Evolutionary conservation across 2,797 vertebrate species (phyloP).

Genomic region (Pogonophryne albipinna): DNA sequence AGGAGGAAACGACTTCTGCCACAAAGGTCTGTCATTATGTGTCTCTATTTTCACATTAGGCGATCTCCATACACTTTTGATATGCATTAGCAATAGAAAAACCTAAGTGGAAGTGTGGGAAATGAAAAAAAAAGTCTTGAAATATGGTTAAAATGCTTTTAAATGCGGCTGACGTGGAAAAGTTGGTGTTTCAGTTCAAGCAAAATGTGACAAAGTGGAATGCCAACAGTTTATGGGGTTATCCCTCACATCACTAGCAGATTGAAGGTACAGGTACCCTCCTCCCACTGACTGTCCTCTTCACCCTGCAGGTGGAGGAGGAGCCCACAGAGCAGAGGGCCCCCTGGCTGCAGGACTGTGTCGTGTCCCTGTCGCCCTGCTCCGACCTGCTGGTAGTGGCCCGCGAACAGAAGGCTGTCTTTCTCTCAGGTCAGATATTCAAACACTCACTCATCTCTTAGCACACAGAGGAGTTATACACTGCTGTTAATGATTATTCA

Average conservation of each 20-base stretch:
- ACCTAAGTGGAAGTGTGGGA: no score
- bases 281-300: background rate
- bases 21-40: constrained; percentile 55
- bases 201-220: no score
- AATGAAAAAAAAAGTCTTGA: no score
- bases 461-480: background rate
- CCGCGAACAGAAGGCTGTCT: constrained; percentile 92
- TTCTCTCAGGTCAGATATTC: constrained; percentile 90
- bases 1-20: constrained; percentile 56
- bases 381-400: constrained; percentile 96
- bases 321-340: constrained; percentile 79
- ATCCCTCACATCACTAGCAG: background rate
- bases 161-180: no score
- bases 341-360: constrained; percentile 95
- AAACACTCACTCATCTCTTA: background rate
- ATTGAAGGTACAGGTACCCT: background rate
- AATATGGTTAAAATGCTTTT: no score
- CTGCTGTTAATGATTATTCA: background rate
- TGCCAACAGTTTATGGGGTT: background rate
- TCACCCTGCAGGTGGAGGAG: constrained; percentile 84
- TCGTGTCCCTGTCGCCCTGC: constrained; percentile 94
- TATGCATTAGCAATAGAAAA: no score
- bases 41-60: background rate
- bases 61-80: no score
- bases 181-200: no score